A percentile compares a stretch with the other conserved stretches of the same genome.
Conservation (phyloP, 2,888 invertebrate genomes). For the Leucophenga montana region DNA sequence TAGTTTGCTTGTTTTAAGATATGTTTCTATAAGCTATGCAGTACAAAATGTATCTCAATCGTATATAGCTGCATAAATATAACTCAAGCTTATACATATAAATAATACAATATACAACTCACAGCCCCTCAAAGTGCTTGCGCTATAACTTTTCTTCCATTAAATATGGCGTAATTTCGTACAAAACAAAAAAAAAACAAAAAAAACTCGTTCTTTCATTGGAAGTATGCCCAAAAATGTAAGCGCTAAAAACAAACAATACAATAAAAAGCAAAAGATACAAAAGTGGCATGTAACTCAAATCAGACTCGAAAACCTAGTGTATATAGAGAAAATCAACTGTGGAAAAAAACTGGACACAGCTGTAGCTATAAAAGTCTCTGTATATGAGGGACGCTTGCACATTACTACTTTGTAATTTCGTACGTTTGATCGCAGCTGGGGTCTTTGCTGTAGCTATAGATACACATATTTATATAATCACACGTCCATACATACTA, state of each 20-base stretch:
- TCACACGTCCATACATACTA: constrained; percentile 26
- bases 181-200: not conserved
- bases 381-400: constrained; percentile 9
- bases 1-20: no score
- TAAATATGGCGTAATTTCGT: no score
- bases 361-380: constrained; percentile 6
- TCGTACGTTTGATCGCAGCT: not conserved
- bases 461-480: not conserved
- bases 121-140: no score
- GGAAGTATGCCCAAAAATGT: no score
- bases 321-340: not conserved
- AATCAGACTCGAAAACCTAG: not conserved
- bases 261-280: not conserved
- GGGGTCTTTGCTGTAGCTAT: no score
- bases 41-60: no score
- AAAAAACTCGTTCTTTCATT: not conserved
- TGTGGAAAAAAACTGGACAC: constrained; percentile 15
- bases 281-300: not conserved
- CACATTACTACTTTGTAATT: not conserved
- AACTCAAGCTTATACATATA: no score
- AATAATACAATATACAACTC: no score
- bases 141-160: no score
- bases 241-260: no score
- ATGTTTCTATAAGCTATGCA: no score
- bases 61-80: no score